phyloP scores from a whole-genome alignment of 1,140 invertebrate species.

The Aleiodes sp. region DNA sequence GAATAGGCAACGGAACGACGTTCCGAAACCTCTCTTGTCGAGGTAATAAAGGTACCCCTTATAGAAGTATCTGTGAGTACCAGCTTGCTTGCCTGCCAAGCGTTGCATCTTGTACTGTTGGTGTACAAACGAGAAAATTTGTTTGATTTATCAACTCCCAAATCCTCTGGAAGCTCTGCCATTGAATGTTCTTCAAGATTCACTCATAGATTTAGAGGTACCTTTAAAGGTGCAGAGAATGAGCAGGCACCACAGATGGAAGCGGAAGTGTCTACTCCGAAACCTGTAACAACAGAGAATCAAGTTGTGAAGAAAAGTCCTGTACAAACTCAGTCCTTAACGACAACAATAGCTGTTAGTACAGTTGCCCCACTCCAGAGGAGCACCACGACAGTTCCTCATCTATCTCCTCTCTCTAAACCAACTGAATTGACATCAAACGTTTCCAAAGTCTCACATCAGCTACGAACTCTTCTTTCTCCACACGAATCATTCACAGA shows the following conservation, averaged over 20 bases:
- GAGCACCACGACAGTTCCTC: slow-evolving; percentile 67
- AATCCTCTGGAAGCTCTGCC: slow-evolving; percentile 58
- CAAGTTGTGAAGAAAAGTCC: slow-evolving; percentile 37
- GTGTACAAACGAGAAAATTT: no score
- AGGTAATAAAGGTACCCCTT: not conserved
- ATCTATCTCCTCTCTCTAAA: slow-evolving; percentile 75
- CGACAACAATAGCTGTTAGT: slow-evolving; percentile 39
- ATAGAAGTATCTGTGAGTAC: not conserved
- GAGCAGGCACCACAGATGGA: slow-evolving; percentile 35
- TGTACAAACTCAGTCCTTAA: slow-evolving; percentile 24
- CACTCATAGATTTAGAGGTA: slow-evolving; percentile 56
- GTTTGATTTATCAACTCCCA: slow-evolving; percentile 58
- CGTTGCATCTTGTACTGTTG: not conserved
- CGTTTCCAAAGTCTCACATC: slow-evolving; percentile 75
- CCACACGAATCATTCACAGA: slow-evolving; percentile 55
- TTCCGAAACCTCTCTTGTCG: not conserved
- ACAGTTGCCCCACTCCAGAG: slow-evolving; percentile 55
- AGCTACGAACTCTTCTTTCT: slow-evolving; percentile 67
- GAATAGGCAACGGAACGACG: not conserved
- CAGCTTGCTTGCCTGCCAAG: not conserved
- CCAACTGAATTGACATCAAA: no score
- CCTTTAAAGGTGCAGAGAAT: slow-evolving; percentile 44
- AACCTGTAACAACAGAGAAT: not conserved
- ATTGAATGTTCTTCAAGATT: slow-evolving; percentile 60
- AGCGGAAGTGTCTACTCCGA: slow-evolving; percentile 32